Base-by-base conservation (phyloP, 2,888 invertebrate species). In the Habrosyne pyritoides region DNA sequence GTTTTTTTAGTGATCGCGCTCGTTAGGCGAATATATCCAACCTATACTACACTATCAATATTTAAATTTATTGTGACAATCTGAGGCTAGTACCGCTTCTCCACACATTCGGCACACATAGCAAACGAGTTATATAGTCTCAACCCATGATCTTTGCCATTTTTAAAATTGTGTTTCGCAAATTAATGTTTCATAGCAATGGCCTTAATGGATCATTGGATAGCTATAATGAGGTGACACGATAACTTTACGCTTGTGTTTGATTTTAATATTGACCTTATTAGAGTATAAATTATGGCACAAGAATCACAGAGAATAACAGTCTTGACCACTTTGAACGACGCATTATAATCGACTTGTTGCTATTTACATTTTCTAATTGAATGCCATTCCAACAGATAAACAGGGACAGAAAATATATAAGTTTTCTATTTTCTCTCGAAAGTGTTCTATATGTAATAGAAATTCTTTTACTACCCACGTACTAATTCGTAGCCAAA, bases 1-100 rank as follows among this genome's bases (percentile, higher is more conserved):
- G 79, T 83, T 86, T 85, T 24, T 86, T 84, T 86, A 81, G 82
- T 80, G 82, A 72, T 66, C 75, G 67, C 75, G 81, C 82, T 89
- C 84, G 87, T 89, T 89, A 87, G 81, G 72, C 79, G 79, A 80
- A 79, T 80, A 73, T 84, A 79, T 86, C 85, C 72, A 87, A 84
- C 80, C 57, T 63, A 60, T 64, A 61, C 57, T 54, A 57, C 77
- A 74, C 83, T 83, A 85, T 84, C 86, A 82, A 87, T 87, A 85
- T 86, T 84, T 59, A 81, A 87, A 88, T 89, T 80, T 84, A 83
- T 81, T 68, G 83, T 77, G 81, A 86, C 84, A 82, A 78, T 75
- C 73, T 75, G 71, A 42, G 63, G 70, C 71, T 70, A 67, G 74
- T 79, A 79, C 73, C 69, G 71, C 68, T 75, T 57, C 61, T 63